Percentiles rank a stretch among this genome's conserved stretches.
phyloP scores from a whole-genome alignment of 2,113 vertebrate species.

The Labeo rohita region DNA sequence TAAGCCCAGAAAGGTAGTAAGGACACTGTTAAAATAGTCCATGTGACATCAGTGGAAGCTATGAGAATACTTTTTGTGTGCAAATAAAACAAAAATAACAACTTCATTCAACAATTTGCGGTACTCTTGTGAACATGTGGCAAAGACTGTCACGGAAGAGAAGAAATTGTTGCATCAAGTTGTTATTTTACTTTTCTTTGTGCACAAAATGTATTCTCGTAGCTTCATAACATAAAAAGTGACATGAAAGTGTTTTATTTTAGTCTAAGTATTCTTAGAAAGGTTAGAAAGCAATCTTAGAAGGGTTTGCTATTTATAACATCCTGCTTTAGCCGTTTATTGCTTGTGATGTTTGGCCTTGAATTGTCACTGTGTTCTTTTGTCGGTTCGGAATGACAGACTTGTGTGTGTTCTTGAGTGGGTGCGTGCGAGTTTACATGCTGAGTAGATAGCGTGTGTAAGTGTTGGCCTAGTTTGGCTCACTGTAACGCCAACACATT shows the following conservation, averaged over 20 bases:
- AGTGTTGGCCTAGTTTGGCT: not conserved
- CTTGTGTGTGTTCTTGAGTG: not conserved
- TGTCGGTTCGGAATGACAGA: not conserved
- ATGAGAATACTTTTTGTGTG: no score
- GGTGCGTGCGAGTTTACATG: not conserved
- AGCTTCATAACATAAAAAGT: no score
- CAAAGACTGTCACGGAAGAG: no score
- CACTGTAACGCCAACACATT: not conserved
- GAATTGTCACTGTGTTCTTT: conserved; percentile 2
- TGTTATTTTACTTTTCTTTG: no score
- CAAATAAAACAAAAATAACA: no score
- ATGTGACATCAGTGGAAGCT: no score
- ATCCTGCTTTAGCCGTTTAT: not conserved
- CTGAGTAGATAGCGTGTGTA: not conserved
- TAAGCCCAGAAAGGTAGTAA: no score
- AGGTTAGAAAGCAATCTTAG: not conserved
- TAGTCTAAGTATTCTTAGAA: not conserved
- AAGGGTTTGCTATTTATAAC: conserved; percentile 8
- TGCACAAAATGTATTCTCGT: no score
- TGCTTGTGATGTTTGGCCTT: conserved; percentile 29
- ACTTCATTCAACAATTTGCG: no score
- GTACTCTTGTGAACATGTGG: no score
- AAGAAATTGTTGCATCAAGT: no score
- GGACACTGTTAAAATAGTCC: no score
- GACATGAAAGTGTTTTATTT: not conserved